phyloP scores from a whole-genome alignment of 37 sponge, comb jelly and placozoan genomes.

The Ephydatia muelleri region DNA sequence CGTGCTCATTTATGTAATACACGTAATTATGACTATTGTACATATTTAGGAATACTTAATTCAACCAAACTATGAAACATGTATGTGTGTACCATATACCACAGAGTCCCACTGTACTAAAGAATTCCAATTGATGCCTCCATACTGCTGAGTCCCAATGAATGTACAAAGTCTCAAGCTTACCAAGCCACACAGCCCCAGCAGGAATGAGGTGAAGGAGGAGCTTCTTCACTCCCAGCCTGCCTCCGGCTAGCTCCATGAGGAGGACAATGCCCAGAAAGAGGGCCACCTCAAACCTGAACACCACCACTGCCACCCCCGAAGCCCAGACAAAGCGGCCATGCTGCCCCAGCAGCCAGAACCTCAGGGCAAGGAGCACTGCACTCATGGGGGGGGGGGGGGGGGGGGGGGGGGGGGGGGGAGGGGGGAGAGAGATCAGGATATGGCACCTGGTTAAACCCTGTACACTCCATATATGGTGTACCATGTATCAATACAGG shows the following conservation, averaged over 20 bases:
- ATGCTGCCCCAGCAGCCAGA: slow-evolving; percentile 74
- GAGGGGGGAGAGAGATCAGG: not conserved
- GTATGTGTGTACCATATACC: not conserved
- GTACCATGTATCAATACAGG: too few species aligned
- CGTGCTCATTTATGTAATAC: too few species aligned
- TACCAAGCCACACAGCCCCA: slow-evolving; percentile 61
- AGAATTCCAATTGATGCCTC: not conserved
- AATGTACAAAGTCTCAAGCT: not conserved
- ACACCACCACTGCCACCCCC: slow-evolving; percentile 79
- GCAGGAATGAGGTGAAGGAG: slow-evolving; percentile 48
- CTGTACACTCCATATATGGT: too few species aligned
- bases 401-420: not conserved
- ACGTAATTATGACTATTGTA: too few species aligned
- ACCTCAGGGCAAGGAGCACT: slow-evolving; percentile 63
- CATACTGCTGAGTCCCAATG: not conserved
- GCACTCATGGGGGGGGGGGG: slow-evolving; percentile 3
- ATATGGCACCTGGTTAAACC: too few species aligned
- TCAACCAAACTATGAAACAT: too few species aligned
- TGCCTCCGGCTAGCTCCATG: slow-evolving; percentile 50
- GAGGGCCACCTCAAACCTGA: slow-evolving; percentile 79
- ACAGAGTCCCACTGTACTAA: not conserved
- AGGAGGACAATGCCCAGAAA: slow-evolving; percentile 79
- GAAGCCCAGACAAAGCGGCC: slow-evolving; percentile 64
- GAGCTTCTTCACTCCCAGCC: slow-evolving; percentile 25
- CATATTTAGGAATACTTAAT: too few species aligned